A percentile compares a stretch with the other conserved stretches of the same genome.
phyloP scores from a whole-genome alignment of 2,113 vertebrate genomes.

The Eretmochelys imbricata region DNA sequence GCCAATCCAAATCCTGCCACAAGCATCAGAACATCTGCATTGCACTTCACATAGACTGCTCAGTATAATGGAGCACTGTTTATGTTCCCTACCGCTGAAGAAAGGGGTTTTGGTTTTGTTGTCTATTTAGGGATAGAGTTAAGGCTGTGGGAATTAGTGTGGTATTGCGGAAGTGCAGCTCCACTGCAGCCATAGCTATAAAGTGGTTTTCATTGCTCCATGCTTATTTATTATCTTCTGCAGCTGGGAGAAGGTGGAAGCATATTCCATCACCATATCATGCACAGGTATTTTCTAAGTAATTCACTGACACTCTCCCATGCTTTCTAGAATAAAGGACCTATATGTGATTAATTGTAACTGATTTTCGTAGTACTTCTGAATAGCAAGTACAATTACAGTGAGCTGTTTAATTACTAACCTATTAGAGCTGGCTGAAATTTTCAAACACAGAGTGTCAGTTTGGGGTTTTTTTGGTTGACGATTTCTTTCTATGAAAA shows the following conservation, averaged over 20 bases:
- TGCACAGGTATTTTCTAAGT: background rate
- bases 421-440: too few relatives aligned
- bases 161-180: background rate
- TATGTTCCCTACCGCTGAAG: background rate
- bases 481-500: too few relatives aligned
- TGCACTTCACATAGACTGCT: too few relatives aligned
- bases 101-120: background rate
- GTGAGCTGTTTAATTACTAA: too few relatives aligned
- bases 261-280: background rate
- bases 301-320: too few relatives aligned
- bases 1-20: background rate
- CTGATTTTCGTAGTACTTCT: background rate
- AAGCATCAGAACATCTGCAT: too few relatives aligned
- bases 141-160: background rate
- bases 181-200: background rate
- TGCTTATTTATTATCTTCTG: rapidly evolving
- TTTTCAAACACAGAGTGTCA: too few relatives aligned
- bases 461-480: too few relatives aligned
- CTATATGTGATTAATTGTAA: background rate
- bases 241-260: background rate
- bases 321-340: background rate
- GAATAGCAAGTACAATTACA: background rate
- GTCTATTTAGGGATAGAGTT: background rate
- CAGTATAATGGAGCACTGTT: too few relatives aligned
- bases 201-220: rapidly evolving